phyloP scores from a whole-genome alignment of 2,113 vertebrate species.

The Rhinogobius similis region DNA sequence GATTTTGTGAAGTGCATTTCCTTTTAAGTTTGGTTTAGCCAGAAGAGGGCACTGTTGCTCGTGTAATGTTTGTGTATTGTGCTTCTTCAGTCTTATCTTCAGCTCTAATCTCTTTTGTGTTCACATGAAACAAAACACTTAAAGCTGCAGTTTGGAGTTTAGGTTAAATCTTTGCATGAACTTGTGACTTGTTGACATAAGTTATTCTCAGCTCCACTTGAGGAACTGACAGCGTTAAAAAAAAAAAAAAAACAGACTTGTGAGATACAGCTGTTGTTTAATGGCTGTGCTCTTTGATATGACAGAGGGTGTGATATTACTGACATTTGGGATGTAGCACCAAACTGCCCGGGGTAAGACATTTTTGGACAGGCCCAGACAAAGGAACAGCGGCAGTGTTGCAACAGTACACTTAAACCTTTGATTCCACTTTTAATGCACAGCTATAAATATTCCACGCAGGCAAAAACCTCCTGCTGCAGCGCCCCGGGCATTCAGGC shows the following conservation, averaged over 20 bases:
- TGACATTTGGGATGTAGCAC: slow-evolving; percentile 54
- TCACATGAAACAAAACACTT: not conserved
- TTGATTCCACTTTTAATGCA: slow-evolving; percentile 80
- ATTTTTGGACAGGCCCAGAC: slow-evolving; percentile 82
- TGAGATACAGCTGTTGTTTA: slow-evolving; percentile 43
- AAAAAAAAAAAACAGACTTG: slow-evolving; percentile 1
- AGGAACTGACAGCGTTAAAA: slow-evolving; percentile 9
- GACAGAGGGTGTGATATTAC: slow-evolving; percentile 57
- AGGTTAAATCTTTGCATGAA: not conserved
- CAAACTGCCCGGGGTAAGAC: slow-evolving; percentile 68
- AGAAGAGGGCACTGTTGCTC: slow-evolving; percentile 62
- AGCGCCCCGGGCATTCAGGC: slow-evolving; percentile 63
- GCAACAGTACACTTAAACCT: slow-evolving; percentile 77
- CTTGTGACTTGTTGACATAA: slow-evolving; percentile 10
- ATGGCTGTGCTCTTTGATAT: slow-evolving; percentile 47
- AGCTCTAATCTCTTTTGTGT: not conserved
- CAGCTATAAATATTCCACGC: slow-evolving; percentile 80
- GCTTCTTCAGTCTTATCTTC: not conserved
- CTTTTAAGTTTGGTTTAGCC: slow-evolving; percentile 17
- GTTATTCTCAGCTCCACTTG: slow-evolving; percentile 15
- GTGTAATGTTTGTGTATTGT: not conserved
- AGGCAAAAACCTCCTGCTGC: slow-evolving; percentile 74
- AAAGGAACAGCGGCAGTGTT: slow-evolving; percentile 72
- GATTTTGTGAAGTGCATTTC: not conserved
- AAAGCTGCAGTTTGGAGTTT: not conserved